Evolutionary conservation across 2,888 invertebrate genomes (phyloP), one percentile per base, ranked within the genome.

Genomic region (Amphipoea oculea): DNA sequence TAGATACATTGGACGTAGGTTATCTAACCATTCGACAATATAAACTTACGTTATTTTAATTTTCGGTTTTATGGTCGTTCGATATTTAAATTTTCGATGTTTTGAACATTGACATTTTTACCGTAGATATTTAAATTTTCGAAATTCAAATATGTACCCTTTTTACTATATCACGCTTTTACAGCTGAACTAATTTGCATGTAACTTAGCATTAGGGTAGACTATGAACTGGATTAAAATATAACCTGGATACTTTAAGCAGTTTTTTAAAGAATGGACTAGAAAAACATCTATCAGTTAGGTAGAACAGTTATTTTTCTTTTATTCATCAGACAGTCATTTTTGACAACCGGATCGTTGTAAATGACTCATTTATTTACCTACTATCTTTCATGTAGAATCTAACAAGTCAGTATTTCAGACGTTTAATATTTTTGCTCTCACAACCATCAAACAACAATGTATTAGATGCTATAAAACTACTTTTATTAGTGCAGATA

Each of bases 391-490:
- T 29, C 12, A 65, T 12, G 57, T 29, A 73, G 12, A 12, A 66
- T 74, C 17, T 68, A 48, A 57, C 7, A 81, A 81, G n/a, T 7
- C 45, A 57, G 45, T 67, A 54, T 14, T 62, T 72, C 23, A 67
- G n/a, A 60, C 20, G 51, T 29, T 40, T 65, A 57, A 57, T 79
- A 74, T 57, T 77, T 74, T 60, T 66, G 60, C 60, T 80, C 42
- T 54, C n/a, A 45, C 78, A 23, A 23, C 62, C 51, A 83, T 68
- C 84, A 80, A 68, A 78, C 54, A 78, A 83, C 83, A 80, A 62
- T 83, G 45, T 78, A 70, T 84, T 80, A 51, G 65, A 84, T 48
- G 84, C 80, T 36, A 80, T 84, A 80, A 82, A 82, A 57, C 48
- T 11, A 72, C 4, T 68, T 80, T 80, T 82, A 84, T 70, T 80